phyloP scores from a whole-genome alignment of 2,797 vertebrate species.

The Staurois parvus region DNA sequence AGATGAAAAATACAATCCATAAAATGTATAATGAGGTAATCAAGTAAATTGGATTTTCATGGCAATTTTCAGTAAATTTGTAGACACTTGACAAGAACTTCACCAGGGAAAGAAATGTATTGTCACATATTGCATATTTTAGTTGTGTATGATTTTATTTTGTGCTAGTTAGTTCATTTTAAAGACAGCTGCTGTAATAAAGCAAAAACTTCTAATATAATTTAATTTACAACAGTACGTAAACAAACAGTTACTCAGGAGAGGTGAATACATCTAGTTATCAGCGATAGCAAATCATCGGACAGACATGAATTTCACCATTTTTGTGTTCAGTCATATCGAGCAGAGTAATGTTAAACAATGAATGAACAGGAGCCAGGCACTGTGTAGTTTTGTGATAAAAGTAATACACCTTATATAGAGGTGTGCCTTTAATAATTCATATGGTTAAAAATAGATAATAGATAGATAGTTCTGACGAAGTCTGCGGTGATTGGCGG shows the following conservation, averaged over 20 bases:
- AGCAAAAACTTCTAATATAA: background rate
- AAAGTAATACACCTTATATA: too few relatives aligned
- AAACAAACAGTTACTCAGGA: background rate
- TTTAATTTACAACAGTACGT: background rate
- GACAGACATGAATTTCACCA: background rate
- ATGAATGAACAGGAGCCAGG: background rate
- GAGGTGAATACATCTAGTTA: background rate
- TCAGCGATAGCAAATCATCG: background rate
- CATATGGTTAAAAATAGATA: too few relatives aligned
- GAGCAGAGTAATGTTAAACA: background rate
- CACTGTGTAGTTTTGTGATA: too few relatives aligned
- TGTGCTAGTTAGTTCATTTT: conserved; percentile 8
- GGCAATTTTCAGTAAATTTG: conserved; percentile 35
- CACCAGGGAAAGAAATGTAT: conserved; percentile 33
- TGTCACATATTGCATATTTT: background rate
- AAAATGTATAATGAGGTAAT: conserved; percentile 18
- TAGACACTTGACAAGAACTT: conserved; percentile 20
- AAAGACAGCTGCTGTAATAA: conserved; percentile 20
- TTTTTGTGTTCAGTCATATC: background rate
- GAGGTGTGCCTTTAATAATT: too few relatives aligned
- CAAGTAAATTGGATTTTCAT: conserved; percentile 39
- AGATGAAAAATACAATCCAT: conserved; percentile 40
- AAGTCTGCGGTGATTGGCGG: too few relatives aligned
- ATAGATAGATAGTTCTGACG: too few relatives aligned
- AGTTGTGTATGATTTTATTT: background rate